Conservation (phyloP, 2,888 invertebrate genomes). For the Hedya salicella region DNA sequence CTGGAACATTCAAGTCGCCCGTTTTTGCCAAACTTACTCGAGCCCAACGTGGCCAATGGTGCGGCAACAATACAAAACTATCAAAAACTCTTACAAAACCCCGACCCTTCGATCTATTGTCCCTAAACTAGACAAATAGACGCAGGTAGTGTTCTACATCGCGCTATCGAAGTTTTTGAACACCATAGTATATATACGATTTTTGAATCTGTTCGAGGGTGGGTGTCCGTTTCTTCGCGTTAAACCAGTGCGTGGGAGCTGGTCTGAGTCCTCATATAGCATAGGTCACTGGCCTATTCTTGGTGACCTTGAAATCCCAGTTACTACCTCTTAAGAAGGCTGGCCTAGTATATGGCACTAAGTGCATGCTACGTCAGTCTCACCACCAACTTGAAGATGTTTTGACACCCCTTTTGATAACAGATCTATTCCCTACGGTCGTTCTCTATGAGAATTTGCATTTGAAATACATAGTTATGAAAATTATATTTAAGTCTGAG, state of each 20-base stretch:
- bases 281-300: conserved; percentile 44
- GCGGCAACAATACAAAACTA: conserved; percentile 23
- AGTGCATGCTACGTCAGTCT: conserved; percentile 68
- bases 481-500: too few species aligned
- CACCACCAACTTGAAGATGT: conserved; percentile 69
- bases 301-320: conserved; percentile 57
- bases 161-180: conserved; percentile 63
- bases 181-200: conserved; percentile 51
- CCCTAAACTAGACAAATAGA: conserved; percentile 62
- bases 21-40: neutral
- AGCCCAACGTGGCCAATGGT: neutral
- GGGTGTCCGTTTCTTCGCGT: conserved; percentile 80
- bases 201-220: neutral
- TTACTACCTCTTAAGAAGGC: conserved; percentile 71
- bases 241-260: conserved; percentile 71
- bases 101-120: conserved; percentile 52
- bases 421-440: too few species aligned
- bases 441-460: too few species aligned
- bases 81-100: conserved; percentile 55
- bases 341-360: conserved; percentile 66
- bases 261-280: conserved; percentile 58
- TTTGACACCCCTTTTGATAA: conserved; percentile 71
- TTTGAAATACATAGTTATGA: too few species aligned
- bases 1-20: neutral
- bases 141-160: conserved; percentile 70